A percentile compares a stretch with the other conserved stretches of the same genome.
phyloP scores from a whole-genome alignment of 2,888 invertebrate species.

The Drosophila neutralis region DNA sequence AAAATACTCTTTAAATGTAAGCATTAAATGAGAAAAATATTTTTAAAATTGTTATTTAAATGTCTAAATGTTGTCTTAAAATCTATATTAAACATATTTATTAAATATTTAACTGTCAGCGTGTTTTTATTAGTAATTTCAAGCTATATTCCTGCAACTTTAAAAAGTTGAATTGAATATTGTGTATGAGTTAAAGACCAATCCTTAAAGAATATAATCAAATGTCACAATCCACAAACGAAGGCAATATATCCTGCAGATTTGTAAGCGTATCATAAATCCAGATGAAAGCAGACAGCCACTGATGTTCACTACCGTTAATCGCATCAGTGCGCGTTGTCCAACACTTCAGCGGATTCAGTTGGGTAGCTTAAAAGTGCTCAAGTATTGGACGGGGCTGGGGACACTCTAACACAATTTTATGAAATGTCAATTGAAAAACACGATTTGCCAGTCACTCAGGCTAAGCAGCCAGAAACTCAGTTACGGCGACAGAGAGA shows the following conservation, averaged over 20 bases:
- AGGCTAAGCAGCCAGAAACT: conserved; percentile 23
- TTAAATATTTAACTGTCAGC: not conserved
- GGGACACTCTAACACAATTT: conserved; percentile 63
- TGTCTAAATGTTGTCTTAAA: not conserved
- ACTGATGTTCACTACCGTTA: conserved; percentile 35
- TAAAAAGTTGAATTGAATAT: not conserved
- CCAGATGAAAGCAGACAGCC: conserved; percentile 1
- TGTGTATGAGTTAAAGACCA: not conserved
- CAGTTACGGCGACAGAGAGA: not conserved
- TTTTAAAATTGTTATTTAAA: not conserved
- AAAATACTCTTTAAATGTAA: conserved; percentile 9
- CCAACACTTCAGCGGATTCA: conserved; percentile 46
- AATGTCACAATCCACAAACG: not conserved
- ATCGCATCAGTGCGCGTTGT: conserved; percentile 55
- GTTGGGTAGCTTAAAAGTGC: conserved; percentile 9
- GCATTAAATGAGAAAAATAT: not conserved
- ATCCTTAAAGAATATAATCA: not conserved
- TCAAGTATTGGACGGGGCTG: not conserved
- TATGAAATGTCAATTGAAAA: conserved; percentile 73
- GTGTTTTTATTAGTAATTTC: not conserved
- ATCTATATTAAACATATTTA: not conserved
- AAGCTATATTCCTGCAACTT: not conserved
- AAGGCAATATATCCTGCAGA: not conserved
- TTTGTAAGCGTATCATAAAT: conserved; percentile 14
- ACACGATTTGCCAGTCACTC: conserved; percentile 65